Percentiles rank a stretch among this genome's conserved stretches.
phyloP scores from a whole-genome alignment of 1,140 invertebrate species.

The Lasioglossum albipes region DNA sequence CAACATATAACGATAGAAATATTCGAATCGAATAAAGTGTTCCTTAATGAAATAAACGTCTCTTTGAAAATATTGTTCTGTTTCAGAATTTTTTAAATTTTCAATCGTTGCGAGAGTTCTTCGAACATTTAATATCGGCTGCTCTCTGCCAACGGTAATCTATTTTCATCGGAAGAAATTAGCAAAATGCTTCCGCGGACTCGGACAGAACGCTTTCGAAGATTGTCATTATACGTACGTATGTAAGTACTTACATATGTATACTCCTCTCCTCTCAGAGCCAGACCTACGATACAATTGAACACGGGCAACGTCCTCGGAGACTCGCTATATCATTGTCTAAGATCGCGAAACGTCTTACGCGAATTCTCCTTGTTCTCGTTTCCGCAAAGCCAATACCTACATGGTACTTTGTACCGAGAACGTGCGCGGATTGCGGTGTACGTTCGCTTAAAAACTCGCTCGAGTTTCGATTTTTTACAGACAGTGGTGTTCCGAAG shows the following conservation, averaged over 20 bases:
- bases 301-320: slow-evolving; percentile 8
- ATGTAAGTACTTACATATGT: too few relatives aligned
- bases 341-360: slow-evolving; percentile 23
- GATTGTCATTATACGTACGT: neutral
- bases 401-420: neutral
- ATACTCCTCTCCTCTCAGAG: neutral
- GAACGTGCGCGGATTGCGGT: slow-evolving; percentile 28
- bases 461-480: too few relatives aligned
- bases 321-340: slow-evolving; percentile 19
- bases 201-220: neutral
- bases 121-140: too few relatives aligned
- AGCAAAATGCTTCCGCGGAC: neutral
- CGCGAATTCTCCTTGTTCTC: slow-evolving; percentile 41
- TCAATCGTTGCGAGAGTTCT: neutral
- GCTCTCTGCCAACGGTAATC: neutral
- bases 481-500: too few relatives aligned
- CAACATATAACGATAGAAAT: too few relatives aligned
- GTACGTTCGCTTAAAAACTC: too few relatives aligned
- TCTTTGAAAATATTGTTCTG: neutral
- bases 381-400: slow-evolving; percentile 39
- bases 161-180: neutral
- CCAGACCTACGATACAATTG: slow-evolving; percentile 15
- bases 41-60: too few relatives aligned
- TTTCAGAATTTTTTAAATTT: neutral
- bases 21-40: too few relatives aligned